Percentiles rank a stretch among this genome's conserved stretches.
phyloP scores from a whole-genome alignment of 2,888 invertebrate species.

The Lasioglossum vierecki region DNA sequence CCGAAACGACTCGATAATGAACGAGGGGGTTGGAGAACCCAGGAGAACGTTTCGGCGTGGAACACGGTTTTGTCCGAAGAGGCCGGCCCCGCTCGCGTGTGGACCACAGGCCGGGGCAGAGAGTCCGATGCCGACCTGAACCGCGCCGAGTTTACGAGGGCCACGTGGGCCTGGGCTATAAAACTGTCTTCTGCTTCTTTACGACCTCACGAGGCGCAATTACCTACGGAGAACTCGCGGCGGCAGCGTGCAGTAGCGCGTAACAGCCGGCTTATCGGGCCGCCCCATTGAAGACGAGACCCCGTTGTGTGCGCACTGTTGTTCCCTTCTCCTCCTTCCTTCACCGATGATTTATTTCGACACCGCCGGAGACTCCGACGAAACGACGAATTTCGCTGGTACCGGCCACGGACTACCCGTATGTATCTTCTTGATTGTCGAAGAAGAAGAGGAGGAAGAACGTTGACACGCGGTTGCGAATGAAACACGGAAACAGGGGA shows the following conservation, averaged over 20 bases:
- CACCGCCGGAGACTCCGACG: background rate
- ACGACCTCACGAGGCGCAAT: conserved; percentile 82
- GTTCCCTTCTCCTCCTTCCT: conserved; percentile 13
- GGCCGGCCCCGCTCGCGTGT: conserved; percentile 5
- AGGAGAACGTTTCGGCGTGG: background rate
- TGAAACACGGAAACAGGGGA: background rate
- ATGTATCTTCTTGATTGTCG: background rate
- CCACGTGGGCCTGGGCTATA: conserved; percentile 85
- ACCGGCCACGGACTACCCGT: background rate
- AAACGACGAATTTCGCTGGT: conserved; percentile 10
- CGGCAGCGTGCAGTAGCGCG: conserved; percentile 73
- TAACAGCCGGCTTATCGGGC: conserved; percentile 70
- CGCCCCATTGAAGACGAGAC: conserved; percentile 71
- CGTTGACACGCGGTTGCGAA: conserved; percentile 2
- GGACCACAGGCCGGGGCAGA: conserved; percentile 38
- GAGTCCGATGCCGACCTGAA: conserved; percentile 52
- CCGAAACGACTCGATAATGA: conserved; percentile 69
- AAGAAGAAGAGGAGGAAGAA: background rate
- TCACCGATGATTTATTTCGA: conserved; percentile 27
- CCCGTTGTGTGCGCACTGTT: conserved; percentile 31
- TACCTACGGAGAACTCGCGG: conserved; percentile 74
- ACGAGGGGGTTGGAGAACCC: conserved; percentile 66
- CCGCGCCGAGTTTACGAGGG: conserved; percentile 80
- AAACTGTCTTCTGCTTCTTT: conserved; percentile 85
- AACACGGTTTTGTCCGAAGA: background rate